Percentiles rank a stretch among this genome's conserved stretches.
These are phyloP conservation scores for Andrena hattorfiana DNA, from an alignment of 2,888 invertebrate species.

Conservation along the genomic window DNA sequence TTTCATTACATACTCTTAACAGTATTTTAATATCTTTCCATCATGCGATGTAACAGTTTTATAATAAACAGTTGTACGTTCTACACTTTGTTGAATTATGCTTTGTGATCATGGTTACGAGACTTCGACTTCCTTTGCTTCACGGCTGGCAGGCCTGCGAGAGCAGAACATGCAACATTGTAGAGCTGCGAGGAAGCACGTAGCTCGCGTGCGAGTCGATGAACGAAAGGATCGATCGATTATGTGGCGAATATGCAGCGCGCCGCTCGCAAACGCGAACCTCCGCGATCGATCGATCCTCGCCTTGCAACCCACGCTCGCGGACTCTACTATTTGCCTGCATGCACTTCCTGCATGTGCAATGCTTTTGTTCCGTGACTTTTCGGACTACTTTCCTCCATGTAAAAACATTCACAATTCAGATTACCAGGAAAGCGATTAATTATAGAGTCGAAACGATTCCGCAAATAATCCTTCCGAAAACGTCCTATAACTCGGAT, in stretches of 20 bases:
- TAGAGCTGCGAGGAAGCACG: conserved; percentile 50
- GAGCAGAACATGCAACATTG: conserved; percentile 65
- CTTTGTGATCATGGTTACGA: conserved; percentile 50
- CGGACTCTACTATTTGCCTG: conserved; percentile 28
- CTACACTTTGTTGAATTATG: not conserved
- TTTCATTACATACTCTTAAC: too few relatives aligned
- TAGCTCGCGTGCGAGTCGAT: conserved; percentile 41
- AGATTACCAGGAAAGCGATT: not conserved
- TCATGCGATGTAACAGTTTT: not conserved
- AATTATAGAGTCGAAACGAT: not conserved
- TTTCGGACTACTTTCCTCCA: not conserved
- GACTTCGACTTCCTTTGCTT: conserved; percentile 70
- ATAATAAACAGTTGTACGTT: not conserved
- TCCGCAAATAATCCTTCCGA: not conserved
- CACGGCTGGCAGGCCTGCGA: conserved; percentile 58
- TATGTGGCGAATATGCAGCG: conserved; percentile 47
- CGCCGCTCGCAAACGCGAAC: conserved; percentile 41
- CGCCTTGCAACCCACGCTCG: conserved; percentile 52
- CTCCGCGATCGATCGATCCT: conserved; percentile 65
- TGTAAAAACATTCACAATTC: not conserved
- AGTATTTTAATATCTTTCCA: not conserved
- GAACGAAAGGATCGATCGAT: conserved; percentile 62
- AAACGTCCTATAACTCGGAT: not conserved
- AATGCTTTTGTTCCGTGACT: conserved; percentile 10
- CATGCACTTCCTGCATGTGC: conserved; percentile 9